Conservation (phyloP, 2,113 vertebrate species). For the Cyprinodon brontotheroides region DNA sequence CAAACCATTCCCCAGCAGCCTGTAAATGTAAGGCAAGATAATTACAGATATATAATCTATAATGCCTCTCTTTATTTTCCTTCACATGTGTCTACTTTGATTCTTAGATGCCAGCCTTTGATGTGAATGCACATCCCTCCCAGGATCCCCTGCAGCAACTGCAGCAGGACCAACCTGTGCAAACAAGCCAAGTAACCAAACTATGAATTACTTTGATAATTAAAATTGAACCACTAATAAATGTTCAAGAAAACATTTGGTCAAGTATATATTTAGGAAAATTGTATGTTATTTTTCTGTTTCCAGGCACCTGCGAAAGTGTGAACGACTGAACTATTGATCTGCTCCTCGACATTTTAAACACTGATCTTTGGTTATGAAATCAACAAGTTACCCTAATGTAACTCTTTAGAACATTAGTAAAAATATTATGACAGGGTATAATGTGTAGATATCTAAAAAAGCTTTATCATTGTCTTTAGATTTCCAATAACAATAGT, state of each 20-base stretch:
- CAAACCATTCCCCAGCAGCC: conserved; percentile 63
- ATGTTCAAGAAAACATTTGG: neutral
- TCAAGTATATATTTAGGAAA: neutral
- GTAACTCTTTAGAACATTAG: conserved; percentile 10
- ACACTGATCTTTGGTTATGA: neutral
- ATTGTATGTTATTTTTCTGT: neutral
- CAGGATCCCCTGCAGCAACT: conserved; percentile 60
- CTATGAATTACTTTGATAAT: neutral
- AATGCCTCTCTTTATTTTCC: neutral
- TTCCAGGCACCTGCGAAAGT: conserved; percentile 53
- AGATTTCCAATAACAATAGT: conserved; percentile 30
- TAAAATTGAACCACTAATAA: neutral
- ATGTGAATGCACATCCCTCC: conserved; percentile 53
- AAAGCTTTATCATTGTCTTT: conserved; percentile 13
- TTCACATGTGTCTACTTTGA: neutral
- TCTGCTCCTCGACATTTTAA: neutral
- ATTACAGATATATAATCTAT: neutral
- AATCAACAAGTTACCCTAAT: neutral
- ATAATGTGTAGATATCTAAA: conserved; percentile 13
- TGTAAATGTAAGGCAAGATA: conserved; percentile 65
- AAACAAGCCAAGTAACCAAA: conserved; percentile 64
- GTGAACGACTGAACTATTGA: conserved; percentile 17
- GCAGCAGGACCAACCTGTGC: conserved; percentile 65
- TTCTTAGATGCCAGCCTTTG: conserved; percentile 55
- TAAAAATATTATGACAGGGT: conserved; percentile 5